These are phyloP conservation scores for Myotis lucifugus DNA, from an alignment of 2,113 vertebrate genomes.

Conservation along the genomic window DNA sequence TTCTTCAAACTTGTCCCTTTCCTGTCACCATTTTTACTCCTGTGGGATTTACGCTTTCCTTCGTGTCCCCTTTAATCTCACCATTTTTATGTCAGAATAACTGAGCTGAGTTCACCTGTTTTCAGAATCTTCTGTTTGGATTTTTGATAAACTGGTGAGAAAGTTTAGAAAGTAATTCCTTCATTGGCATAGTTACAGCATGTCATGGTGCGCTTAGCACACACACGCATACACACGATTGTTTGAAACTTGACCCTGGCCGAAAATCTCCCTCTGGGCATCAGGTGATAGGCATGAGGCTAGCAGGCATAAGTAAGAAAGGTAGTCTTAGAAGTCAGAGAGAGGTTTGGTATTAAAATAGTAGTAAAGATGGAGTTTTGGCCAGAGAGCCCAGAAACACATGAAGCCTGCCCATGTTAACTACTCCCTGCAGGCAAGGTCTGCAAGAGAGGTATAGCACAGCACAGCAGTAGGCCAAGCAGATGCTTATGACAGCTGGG, in stretches of 20 bases:
- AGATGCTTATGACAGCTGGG: background rate
- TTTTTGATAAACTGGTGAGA: slow-evolving; percentile 27
- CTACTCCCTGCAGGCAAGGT: background rate
- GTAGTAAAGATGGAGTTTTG: background rate
- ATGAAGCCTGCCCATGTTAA: background rate
- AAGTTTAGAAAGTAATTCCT: background rate
- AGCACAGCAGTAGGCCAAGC: background rate
- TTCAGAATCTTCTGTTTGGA: slow-evolving; percentile 22
- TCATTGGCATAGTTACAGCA: background rate
- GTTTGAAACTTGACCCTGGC: slow-evolving; percentile 33
- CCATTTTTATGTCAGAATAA: slow-evolving; percentile 1
- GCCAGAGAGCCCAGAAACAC: background rate
- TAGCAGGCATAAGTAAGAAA: background rate
- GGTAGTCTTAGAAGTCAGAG: slow-evolving; percentile 22
- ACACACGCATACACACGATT: background rate
- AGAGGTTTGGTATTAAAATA: background rate
- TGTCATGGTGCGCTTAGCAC: background rate
- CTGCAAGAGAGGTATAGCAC: background rate
- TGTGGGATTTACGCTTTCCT: background rate
- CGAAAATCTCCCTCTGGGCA: slow-evolving; percentile 24
- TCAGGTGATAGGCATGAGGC: background rate
- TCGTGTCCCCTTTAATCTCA: background rate
- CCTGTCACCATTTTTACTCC: background rate
- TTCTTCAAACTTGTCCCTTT: background rate
- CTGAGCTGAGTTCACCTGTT: slow-evolving; percentile 18